Percentiles rank a stretch among this genome's conserved stretches.
These are phyloP conservation scores for Eupeodes luniger DNA, from an alignment of 2,888 invertebrate genomes.

Conservation along the genomic window DNA sequence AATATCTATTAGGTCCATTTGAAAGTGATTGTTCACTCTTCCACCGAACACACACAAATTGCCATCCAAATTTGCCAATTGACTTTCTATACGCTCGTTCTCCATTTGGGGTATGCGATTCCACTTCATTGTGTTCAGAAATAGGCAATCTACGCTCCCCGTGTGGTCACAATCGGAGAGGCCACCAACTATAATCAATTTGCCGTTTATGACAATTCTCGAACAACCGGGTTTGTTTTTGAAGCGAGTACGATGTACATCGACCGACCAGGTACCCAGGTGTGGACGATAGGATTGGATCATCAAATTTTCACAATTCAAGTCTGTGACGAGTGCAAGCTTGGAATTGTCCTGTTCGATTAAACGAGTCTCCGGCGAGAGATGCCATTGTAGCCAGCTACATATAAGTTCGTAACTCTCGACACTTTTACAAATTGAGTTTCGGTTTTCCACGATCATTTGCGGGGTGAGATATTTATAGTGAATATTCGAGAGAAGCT, in stretches of 20 bases:
- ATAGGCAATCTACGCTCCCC: neutral
- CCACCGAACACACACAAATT: neutral
- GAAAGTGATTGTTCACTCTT: neutral
- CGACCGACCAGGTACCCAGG: neutral
- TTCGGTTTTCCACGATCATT: neutral
- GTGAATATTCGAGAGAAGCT: neutral
- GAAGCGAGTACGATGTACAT: neutral
- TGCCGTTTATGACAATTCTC: neutral
- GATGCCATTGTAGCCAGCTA: neutral
- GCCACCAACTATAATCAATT: neutral
- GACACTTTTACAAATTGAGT: neutral
- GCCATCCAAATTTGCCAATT: neutral
- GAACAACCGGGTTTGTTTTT: neutral
- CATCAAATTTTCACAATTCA: neutral
- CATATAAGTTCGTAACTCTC: neutral
- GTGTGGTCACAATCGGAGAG: neutral
- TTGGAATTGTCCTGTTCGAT: neutral
- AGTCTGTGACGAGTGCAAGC: neutral
- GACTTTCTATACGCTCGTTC: neutral
- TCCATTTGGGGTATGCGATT: neutral
- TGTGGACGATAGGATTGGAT: neutral
- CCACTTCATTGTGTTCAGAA: neutral
- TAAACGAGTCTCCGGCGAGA: neutral
- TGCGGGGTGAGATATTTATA: neutral
- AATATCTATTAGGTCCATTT: neutral